phyloP scores from a whole-genome alignment of 2,113 vertebrate species.

The Aplodontia rufa region DNA sequence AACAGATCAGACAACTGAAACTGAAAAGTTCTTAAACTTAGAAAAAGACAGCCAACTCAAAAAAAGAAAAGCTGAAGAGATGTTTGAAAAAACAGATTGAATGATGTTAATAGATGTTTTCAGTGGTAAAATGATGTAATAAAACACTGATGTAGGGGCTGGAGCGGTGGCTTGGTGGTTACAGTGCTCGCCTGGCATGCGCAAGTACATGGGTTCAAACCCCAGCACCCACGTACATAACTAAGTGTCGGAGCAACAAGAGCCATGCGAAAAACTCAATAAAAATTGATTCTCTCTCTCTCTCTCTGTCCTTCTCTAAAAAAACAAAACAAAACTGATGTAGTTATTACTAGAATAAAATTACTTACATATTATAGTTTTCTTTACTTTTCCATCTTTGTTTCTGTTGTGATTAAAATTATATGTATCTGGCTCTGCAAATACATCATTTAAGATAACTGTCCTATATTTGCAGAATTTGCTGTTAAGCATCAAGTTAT shows the following conservation, averaged over 20 bases:
- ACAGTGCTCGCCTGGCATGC: too few relatives aligned
- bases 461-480: background rate
- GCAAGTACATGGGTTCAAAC: too few relatives aligned
- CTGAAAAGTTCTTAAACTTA: slow-evolving; percentile 76
- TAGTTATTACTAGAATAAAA: background rate
- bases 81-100: slow-evolving; percentile 56
- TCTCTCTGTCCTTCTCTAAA: too few relatives aligned
- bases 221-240: too few relatives aligned
- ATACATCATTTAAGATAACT: background rate
- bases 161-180: too few relatives aligned
- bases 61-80: slow-evolving; percentile 84
- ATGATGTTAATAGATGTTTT: background rate
- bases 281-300: too few relatives aligned
- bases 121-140: background rate
- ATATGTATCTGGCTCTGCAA: background rate
- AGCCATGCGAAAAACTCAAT: too few relatives aligned
- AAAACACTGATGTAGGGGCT: background rate
- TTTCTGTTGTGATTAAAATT: background rate
- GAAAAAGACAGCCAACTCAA: slow-evolving; percentile 76
- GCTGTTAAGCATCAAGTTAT: background rate
- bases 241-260: too few relatives aligned
- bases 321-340: too few relatives aligned
- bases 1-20: slow-evolving; percentile 78
- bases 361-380: background rate
- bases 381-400: background rate